These are phyloP conservation scores for Caenorhabditis sulstoni DNA, from an alignment of 2,888 invertebrate species.

Conservation along the genomic window DNA sequence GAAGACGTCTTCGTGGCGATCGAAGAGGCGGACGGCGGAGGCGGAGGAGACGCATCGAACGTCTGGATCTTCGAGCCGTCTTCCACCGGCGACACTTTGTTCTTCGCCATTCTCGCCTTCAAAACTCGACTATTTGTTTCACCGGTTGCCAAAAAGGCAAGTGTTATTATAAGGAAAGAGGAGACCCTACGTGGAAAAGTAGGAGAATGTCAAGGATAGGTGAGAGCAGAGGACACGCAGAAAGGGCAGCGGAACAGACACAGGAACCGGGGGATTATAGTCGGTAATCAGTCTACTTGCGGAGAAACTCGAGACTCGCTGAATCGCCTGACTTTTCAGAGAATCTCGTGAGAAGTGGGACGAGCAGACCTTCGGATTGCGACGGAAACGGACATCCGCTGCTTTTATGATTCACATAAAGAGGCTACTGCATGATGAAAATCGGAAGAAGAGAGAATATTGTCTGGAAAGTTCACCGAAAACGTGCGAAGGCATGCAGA, in stretches of 20 bases:
- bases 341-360: not conserved
- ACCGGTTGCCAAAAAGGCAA: too few relatives aligned
- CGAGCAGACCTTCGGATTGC: not conserved
- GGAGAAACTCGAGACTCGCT: not conserved
- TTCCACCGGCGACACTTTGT: constrained; percentile 50
- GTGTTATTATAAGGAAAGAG: not conserved
- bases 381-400: not conserved
- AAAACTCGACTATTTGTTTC: not conserved
- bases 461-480: constrained; percentile 38
- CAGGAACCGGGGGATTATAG: constrained; percentile 42
- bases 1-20: not conserved
- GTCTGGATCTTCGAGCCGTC: constrained; percentile 31
- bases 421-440: not conserved
- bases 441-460: not conserved
- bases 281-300: constrained; percentile 9
- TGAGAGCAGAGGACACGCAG: constrained; percentile 29
- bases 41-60: constrained; percentile 7
- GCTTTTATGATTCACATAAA: not conserved
- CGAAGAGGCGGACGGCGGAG: constrained; percentile 4
- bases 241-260: constrained; percentile 24
- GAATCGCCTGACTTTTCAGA: constrained; percentile 28
- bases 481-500: constrained; percentile 20
- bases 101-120: constrained; percentile 20
- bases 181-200: constrained; percentile 21
- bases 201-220: not conserved